Base-by-base conservation (phyloP, 2,888 invertebrate genomes). In the Pinctada fucata region DNA sequence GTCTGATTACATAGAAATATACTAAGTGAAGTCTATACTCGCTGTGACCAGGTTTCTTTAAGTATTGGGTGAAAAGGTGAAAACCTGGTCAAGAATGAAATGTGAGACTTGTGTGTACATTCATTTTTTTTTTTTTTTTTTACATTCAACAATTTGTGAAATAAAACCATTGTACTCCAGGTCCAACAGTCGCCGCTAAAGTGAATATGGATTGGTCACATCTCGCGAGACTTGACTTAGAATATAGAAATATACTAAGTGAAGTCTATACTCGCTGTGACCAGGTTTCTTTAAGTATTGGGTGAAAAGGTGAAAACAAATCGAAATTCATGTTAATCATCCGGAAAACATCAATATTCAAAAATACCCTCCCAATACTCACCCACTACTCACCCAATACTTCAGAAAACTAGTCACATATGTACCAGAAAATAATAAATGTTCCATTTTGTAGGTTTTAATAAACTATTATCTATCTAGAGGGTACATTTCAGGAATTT, bases 171-270 rank as follows among this genome's bases (percentile, higher is more conserved):
- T n/a, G n/a, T n/a, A n/a, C n/a, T n/a, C n/a, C n/a, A n/a, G n/a
- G n/a, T n/a, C 47, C 81, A 79, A n/a, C n/a, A n/a, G n/a, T n/a
- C n/a, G n/a, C n/a, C n/a, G n/a, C 58, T 8, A 52, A 10, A 52
- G 10, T 52, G 58, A 52, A 8, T 8, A 8, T 8, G 58, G 58
- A 52, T 8, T 52, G 58, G 58, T 52, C 58, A 52, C 58, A 10
- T 52, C 58, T 52, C 58, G 58, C 58, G 58, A 52, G 58, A 52
- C 58, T 52, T 52, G 58, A 52, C 58, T 52, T 52, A 52, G 58
- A 52, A 52, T 52, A 52, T 52, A 10, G 10, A 10, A 52, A 52
- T 52, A 52, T 52, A 8, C 58, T 52, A 8, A 52, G 58, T 52
- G 6, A 52, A 52, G 58, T 52, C 58, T 52, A 52, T 10, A 52